A percentile compares a stretch with the other conserved stretches of the same genome.
Conservation (phyloP, 2,797 vertebrate species). For the Fistularia tabacaria region DNA sequence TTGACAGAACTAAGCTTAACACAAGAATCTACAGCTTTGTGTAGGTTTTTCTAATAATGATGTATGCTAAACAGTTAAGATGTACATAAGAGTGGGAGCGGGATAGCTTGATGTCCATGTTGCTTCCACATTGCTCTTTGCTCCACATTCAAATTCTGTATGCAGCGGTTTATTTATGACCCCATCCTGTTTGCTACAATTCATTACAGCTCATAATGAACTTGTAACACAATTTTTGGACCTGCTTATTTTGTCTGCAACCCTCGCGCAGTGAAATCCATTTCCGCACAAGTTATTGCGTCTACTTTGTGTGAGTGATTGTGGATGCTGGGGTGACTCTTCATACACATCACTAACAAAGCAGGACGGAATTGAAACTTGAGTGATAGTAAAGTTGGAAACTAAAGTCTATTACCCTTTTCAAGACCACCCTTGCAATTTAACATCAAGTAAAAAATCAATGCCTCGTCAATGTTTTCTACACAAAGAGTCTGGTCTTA, state of each 20-base stretch:
- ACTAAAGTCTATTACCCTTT: slow-evolving; percentile 9
- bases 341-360: background rate
- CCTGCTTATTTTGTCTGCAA: slow-evolving; percentile 50
- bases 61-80: background rate
- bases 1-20: slow-evolving; percentile 6
- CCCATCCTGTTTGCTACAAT: slow-evolving; percentile 52
- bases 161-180: slow-evolving; percentile 53
- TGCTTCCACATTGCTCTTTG: slow-evolving; percentile 40
- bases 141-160: slow-evolving; percentile 47
- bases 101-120: slow-evolving; percentile 17
- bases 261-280: slow-evolving; percentile 45
- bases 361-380: background rate
- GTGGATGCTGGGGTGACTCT: background rate
- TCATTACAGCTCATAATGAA: slow-evolving; percentile 67
- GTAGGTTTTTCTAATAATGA: slow-evolving; percentile 10
- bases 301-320: slow-evolving; percentile 7
- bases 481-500: too few relatives aligned
- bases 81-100: slow-evolving; percentile 1
- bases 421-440: slow-evolving; percentile 1
- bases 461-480: too few relatives aligned
- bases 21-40: slow-evolving; percentile 5
- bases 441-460: too few relatives aligned
- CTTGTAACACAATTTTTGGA: slow-evolving; percentile 52
- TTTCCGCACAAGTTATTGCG: slow-evolving; percentile 9
- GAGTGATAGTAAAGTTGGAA: background rate